Base-by-base conservation (phyloP, 2,888 invertebrate species). In the Calephelis perditalis region DNA sequence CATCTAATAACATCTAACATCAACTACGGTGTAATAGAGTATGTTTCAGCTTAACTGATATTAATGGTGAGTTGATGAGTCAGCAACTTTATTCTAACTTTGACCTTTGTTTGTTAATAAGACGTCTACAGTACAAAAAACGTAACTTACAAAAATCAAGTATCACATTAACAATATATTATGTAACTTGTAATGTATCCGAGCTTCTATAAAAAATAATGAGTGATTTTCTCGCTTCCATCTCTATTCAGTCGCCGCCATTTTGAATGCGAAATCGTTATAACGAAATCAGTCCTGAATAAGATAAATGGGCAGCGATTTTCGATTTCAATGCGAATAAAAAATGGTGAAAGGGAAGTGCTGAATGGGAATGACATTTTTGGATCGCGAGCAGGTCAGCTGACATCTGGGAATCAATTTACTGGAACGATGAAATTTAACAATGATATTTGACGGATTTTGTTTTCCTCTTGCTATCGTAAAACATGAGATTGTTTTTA, bases 261-360 rank as follows among this genome's bases (percentile, higher is more conserved):
- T 78, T 81, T 79, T 82, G 79, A 82, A 82, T 79, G 72, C 73
- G 73, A 72, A 80, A 77, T 76, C 79, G 74, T 75, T 82, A 78
- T 80, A 80, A 81, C 77, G 78, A 77, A 82, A 80, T 78, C 70
- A 68, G 62, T 60, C 60, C 63, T 63, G 68, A 70, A 69, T 65
- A 68, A 71, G 72, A 77, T 76, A 75, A 75, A 77, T 76, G 74
- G 68, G 66, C 58, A 61, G 62, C 68, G 70, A 75, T 73, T 72
- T 75, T 72, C 67, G 72, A 71, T 71, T 70, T 67, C 66, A 62
- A 67, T 67, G 62, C 64, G 68, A 67, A 67, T 67, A 70, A 71
- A 70, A 70, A 70, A 67, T 67, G 70, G 62, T 55, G 15, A 36
- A 44, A 58, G 62, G 67, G 56, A 59, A 55, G 58, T 57, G 52